Percentiles rank a stretch among this genome's conserved stretches.
phyloP scores from a whole-genome alignment of 2,113 vertebrate genomes.

The Lipotes vexillifer region DNA sequence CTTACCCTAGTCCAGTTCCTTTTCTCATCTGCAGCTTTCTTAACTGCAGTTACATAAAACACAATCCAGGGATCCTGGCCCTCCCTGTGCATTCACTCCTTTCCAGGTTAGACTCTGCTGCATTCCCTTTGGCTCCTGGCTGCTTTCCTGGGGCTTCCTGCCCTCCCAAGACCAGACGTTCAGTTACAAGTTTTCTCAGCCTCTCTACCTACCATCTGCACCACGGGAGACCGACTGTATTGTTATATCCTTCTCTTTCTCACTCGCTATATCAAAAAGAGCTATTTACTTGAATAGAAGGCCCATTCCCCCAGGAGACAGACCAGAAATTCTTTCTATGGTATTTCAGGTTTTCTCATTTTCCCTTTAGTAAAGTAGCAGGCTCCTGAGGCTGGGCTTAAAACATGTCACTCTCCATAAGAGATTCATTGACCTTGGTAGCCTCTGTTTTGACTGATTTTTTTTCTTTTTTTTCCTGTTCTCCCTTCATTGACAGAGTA shows the following conservation, averaged over 20 bases:
- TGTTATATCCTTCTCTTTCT: neutral
- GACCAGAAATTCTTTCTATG: neutral
- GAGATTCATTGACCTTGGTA: neutral
- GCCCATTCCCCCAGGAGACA: slow-evolving; percentile 9
- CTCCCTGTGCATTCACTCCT: neutral
- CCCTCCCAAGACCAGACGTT: neutral
- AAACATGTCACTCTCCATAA: neutral
- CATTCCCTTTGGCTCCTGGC: neutral
- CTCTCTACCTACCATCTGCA: neutral
- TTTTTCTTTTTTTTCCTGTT: neutral
- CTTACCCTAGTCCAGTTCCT: neutral
- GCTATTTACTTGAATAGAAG: slow-evolving; percentile 36
- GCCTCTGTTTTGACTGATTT: neutral
- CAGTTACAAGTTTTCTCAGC: neutral
- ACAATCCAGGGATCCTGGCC: neutral
- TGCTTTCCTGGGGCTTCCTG: neutral
- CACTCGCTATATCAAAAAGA: slow-evolving; percentile 3
- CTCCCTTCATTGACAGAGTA: neutral
- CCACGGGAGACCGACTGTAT: neutral
- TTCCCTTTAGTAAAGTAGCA: neutral
- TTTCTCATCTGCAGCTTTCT: neutral
- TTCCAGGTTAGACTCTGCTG: neutral
- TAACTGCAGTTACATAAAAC: neutral
- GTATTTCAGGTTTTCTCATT: neutral
- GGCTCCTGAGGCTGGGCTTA: neutral